Evolutionary conservation across 2,113 vertebrate species (phyloP).

Genomic region (Acrocephalus kingi): DNA sequence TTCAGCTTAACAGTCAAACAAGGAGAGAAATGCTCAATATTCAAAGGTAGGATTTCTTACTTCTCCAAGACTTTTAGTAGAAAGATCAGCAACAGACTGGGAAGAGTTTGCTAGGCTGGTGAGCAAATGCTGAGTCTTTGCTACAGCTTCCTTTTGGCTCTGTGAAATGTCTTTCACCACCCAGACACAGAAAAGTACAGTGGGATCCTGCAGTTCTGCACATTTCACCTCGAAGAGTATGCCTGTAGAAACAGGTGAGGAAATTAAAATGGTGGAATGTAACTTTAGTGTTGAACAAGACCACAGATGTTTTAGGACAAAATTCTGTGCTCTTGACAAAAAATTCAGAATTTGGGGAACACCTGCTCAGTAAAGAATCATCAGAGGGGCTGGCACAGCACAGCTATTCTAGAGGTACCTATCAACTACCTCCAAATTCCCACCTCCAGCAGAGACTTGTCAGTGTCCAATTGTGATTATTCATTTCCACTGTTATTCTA

Average conservation of each 20-base stretch:
- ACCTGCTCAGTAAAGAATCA: not conserved
- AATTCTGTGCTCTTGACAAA: not conserved
- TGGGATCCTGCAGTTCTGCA: slow-evolving; percentile 69
- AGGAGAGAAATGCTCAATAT: not conserved
- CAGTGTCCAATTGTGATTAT: not conserved
- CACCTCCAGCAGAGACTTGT: not conserved
- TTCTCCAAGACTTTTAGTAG: slow-evolving; percentile 33
- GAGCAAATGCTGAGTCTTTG: slow-evolving; percentile 57
- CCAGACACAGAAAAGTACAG: slow-evolving; percentile 85
- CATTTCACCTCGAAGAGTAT: slow-evolving; percentile 82
- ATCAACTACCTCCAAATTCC: not conserved
- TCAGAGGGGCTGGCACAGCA: not conserved
- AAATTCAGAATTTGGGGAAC: not conserved
- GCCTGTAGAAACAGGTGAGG: slow-evolving; percentile 65
- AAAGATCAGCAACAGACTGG: slow-evolving; percentile 38
- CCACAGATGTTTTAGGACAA: rapidly evolving
- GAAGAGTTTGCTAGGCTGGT: slow-evolving; percentile 65
- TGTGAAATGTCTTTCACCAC: slow-evolving; percentile 77
- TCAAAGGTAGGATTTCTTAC: slow-evolving; percentile 24
- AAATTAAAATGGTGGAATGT: not conserved
- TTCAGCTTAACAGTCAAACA: not conserved
- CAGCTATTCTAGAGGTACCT: not conserved
- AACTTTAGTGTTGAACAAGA: not conserved
- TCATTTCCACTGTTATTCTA: not conserved
- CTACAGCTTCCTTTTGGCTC: slow-evolving; percentile 69